Conservation (phyloP, 2,797 vertebrate species). For the Tokudaia muenninki region DNA sequence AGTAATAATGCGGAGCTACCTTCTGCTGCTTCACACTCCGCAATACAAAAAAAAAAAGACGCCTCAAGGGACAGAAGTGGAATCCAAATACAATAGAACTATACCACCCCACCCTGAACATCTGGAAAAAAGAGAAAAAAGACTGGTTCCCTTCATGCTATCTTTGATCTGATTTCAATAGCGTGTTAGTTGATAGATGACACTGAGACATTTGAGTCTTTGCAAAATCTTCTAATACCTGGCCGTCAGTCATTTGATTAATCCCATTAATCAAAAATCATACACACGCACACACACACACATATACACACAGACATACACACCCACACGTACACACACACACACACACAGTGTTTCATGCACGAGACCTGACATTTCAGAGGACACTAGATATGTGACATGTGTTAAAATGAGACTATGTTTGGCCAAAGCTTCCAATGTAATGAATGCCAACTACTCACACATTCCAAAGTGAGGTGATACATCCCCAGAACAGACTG, state of each 20-base stretch:
- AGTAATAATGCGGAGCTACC: constrained; percentile 84
- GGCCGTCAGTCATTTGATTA: too few species aligned
- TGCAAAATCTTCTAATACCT: neutral
- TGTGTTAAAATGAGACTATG: constrained; percentile 16
- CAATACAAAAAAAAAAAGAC: constrained; percentile 58
- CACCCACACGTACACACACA: neutral
- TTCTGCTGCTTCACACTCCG: constrained; percentile 79
- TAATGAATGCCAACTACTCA: neutral
- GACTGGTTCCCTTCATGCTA: constrained; percentile 6
- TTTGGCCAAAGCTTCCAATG: neutral
- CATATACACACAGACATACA: neutral
- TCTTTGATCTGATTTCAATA: constrained; percentile 10
- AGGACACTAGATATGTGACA: neutral
- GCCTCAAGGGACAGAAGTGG: constrained; percentile 61
- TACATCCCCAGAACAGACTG: neutral
- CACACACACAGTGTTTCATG: constrained; percentile 5
- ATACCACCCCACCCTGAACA: constrained; percentile 18
- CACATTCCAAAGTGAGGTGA: constrained; percentile 20
- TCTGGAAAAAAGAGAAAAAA: constrained; percentile 46
- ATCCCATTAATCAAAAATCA: too few species aligned
- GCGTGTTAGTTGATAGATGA: constrained; percentile 43
- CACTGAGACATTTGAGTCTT: constrained; percentile 44
- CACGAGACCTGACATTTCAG: constrained; percentile 29
- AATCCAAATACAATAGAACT: constrained; percentile 40
- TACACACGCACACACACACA: too few species aligned